These are phyloP conservation scores for Heliconius erato DNA, from an alignment of 2,888 invertebrate species.

Conservation along the genomic window DNA sequence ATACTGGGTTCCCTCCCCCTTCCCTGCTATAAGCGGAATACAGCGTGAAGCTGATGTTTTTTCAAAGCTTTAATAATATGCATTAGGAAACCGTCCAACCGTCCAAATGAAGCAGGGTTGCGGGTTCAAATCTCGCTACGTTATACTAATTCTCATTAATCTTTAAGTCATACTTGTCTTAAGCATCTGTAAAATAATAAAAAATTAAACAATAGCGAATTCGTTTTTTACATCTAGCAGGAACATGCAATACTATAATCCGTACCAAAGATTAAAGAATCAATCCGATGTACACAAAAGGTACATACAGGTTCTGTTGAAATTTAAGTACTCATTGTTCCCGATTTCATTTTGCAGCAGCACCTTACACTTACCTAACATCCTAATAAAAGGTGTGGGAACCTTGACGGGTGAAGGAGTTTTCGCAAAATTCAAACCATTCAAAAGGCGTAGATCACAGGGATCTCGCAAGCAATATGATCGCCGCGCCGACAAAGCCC, in stretches of 20 bases:
- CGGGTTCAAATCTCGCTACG: too few relatives aligned
- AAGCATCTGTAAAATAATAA: neutral
- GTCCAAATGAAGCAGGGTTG: too few relatives aligned
- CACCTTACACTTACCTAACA: constrained; percentile 43
- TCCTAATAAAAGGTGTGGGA: constrained; percentile 64
- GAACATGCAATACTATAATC: neutral
- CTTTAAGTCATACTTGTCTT: neutral
- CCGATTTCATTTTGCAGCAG: constrained; percentile 60
- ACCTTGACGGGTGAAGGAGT: constrained; percentile 59
- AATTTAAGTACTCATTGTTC: constrained; percentile 62
- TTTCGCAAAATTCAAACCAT: constrained; percentile 60
- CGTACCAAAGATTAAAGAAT: constrained; percentile 34
- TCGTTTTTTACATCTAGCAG: neutral
- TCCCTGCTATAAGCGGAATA: too few relatives aligned
- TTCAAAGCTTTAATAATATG: too few relatives aligned
- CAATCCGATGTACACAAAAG: constrained; percentile 36
- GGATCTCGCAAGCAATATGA: constrained; percentile 64
- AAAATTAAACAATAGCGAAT: neutral
- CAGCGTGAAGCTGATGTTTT: too few relatives aligned
- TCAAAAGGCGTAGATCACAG: constrained; percentile 52
- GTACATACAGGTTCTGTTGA: constrained; percentile 54
- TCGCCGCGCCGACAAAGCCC: constrained; percentile 82
- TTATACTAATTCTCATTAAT: neutral
- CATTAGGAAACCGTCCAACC: too few relatives aligned
- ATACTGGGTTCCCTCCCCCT: too few relatives aligned